These are phyloP conservation scores for Botia kubotai DNA, from an alignment of 2,797 vertebrate genomes.

Conservation along the genomic window DNA sequence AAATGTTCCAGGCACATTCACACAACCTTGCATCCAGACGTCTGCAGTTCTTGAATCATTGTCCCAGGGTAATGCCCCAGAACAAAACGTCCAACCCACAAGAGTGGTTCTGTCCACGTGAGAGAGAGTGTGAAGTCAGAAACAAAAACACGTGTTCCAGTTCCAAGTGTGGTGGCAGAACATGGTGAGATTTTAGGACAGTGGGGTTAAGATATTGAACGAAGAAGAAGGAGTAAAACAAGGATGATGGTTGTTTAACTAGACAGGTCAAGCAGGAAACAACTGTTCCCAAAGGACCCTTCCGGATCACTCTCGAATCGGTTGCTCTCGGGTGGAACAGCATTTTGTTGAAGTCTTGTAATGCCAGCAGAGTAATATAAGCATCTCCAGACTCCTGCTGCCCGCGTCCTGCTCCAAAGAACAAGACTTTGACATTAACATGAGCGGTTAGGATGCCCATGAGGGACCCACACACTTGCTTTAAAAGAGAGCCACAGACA, in stretches of 20 bases:
- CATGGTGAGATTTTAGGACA: background rate
- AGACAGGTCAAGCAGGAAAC: constrained; percentile 67
- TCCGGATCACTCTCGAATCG: constrained; percentile 43
- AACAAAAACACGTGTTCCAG: background rate
- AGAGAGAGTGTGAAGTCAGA: background rate
- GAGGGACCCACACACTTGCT: constrained; percentile 51
- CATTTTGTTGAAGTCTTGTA: constrained; percentile 62
- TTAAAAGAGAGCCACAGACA: constrained; percentile 44
- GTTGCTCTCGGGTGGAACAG: constrained; percentile 56
- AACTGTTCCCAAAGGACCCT: constrained; percentile 56
- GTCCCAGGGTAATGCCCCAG: constrained; percentile 9
- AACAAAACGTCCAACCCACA: background rate
- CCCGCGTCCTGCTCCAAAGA: constrained; percentile 71
- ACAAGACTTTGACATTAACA: constrained; percentile 78
- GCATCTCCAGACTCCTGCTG: constrained; percentile 64
- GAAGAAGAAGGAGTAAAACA: constrained; percentile 26
- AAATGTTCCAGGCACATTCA: background rate
- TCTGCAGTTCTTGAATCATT: constrained; percentile 5
- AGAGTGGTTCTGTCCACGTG: background rate
- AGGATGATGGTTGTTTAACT: constrained; percentile 61
- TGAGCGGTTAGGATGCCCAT: constrained; percentile 56
- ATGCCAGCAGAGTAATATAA: constrained; percentile 63
- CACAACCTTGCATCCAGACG: background rate
- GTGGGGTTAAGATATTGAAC: constrained; percentile 15
- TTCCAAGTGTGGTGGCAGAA: constrained; percentile 12